Conservation (phyloP, 2,797 vertebrate species). For the Sebastes oblongus region DNA sequence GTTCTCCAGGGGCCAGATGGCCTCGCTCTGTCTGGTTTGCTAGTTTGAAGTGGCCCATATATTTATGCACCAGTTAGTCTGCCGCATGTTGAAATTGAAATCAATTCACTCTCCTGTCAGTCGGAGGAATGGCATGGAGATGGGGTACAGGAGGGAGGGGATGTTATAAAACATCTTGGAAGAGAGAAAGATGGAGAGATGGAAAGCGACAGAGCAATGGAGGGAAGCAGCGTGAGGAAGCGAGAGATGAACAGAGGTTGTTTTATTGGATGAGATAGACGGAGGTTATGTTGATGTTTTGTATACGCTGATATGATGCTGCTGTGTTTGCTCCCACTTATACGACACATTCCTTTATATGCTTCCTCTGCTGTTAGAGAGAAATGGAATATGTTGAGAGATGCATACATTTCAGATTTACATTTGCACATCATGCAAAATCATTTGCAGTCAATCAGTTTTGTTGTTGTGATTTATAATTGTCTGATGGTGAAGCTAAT, state of each 20-base stretch:
- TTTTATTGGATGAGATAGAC: constrained; percentile 54
- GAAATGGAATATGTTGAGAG: background rate
- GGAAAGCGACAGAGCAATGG: background rate
- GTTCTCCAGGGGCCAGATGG: constrained; percentile 55
- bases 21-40: constrained; percentile 32
- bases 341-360: background rate
- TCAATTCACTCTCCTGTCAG: background rate
- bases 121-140: background rate
- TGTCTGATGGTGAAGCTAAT: background rate
- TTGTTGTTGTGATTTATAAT: background rate
- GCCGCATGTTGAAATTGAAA: constrained; percentile 27
- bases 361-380: background rate
- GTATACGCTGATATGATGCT: background rate
- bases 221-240: background rate
- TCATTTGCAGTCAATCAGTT: background rate
- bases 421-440: background rate
- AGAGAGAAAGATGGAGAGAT: background rate
- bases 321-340: background rate
- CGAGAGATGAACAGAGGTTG: constrained; percentile 4
- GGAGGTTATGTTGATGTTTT: constrained; percentile 50
- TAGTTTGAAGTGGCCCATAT: constrained; percentile 50
- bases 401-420: background rate
- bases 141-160: background rate
- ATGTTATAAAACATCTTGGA: constrained; percentile 26
- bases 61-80: constrained; percentile 53